Evolutionary conservation across 2,113 vertebrate genomes (phyloP).

Genomic region (Anarrhichthys ocellatus): DNA sequence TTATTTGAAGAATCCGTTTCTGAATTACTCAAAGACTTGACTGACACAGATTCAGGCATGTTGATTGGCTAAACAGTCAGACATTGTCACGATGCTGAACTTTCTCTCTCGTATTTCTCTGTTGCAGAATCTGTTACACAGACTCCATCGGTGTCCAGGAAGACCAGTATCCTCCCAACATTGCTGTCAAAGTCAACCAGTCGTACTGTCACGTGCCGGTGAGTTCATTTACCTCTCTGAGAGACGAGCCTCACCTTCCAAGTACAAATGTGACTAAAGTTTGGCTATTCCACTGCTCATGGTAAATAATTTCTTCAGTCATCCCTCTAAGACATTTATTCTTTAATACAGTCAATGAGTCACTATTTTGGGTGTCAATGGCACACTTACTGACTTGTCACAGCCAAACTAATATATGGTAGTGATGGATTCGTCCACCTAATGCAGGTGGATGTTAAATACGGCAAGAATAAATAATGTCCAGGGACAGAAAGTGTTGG

Average conservation of each 20-base stretch:
- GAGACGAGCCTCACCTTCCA: not conserved
- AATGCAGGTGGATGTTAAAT: not conserved
- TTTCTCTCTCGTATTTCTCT: slow-evolving; percentile 30
- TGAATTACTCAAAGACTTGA: not conserved
- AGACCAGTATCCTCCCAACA: slow-evolving; percentile 98
- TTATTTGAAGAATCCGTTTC: not conserved
- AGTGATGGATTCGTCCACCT: not conserved
- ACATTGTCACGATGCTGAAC: not conserved
- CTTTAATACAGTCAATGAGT: not conserved
- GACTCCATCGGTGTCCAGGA: slow-evolving; percentile 95
- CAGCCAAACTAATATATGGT: not conserved
- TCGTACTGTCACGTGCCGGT: slow-evolving; percentile 98
- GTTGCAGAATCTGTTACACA: slow-evolving; percentile 95
- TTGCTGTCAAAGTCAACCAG: slow-evolving; percentile 98
- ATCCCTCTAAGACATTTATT: slow-evolving; percentile 2
- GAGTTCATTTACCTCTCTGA: slow-evolving; percentile 65
- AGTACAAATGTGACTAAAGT: slow-evolving; percentile 7
- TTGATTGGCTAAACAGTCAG: not conserved
- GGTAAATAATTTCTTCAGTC: not conserved
- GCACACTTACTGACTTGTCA: not conserved
- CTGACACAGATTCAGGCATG: not conserved
- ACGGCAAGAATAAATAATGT: not conserved
- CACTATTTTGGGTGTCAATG: not conserved
- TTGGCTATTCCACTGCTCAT: not conserved
- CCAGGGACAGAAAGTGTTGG: not conserved